Evolutionary conservation across 2,888 invertebrate genomes (phyloP).

Genomic region (Diaprepes abbreviatus): DNA sequence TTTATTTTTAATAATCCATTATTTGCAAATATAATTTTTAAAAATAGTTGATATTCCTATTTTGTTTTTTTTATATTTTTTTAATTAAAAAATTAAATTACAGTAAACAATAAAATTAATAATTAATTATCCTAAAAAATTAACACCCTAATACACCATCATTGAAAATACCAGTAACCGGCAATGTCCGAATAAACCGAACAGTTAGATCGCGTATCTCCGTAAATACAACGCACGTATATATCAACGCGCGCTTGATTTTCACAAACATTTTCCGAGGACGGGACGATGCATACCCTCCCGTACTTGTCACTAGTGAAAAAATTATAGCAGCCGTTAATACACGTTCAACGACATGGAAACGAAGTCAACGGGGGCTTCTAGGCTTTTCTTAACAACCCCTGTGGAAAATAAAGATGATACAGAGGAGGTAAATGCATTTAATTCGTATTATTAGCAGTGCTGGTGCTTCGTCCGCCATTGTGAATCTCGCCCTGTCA

Average conservation of each 20-base stretch:
- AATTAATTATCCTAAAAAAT: conserved; percentile 13
- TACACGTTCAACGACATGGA: conserved; percentile 60
- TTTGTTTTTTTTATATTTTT: too few species aligned
- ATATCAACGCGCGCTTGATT: conserved; percentile 68
- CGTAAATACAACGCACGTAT: conserved; percentile 59
- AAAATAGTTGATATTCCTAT: neutral
- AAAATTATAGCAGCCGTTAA: conserved; percentile 70
- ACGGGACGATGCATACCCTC: conserved; percentile 75
- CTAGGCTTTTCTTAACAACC: conserved; percentile 85
- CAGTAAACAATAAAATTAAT: conserved; percentile 1
- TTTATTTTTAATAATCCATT: neutral
- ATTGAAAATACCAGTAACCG: conserved; percentile 28
- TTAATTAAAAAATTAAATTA: too few species aligned
- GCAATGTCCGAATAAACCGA: conserved; percentile 15
- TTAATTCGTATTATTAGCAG: conserved; percentile 66
- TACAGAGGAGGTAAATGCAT: conserved; percentile 86
- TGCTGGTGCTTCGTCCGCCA: conserved; percentile 71
- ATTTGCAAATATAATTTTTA: neutral
- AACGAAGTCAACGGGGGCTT: conserved; percentile 67
- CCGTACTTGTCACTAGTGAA: conserved; percentile 72
- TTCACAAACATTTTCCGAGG: conserved; percentile 69
- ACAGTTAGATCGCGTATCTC: conserved; percentile 43
- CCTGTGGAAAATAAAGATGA: conserved; percentile 91
- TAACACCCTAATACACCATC: conserved; percentile 25
- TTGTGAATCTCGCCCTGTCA: conserved; percentile 68